phyloP scores from a whole-genome alignment of 2,113 vertebrate species.

The Rhinolophus sinicus region DNA sequence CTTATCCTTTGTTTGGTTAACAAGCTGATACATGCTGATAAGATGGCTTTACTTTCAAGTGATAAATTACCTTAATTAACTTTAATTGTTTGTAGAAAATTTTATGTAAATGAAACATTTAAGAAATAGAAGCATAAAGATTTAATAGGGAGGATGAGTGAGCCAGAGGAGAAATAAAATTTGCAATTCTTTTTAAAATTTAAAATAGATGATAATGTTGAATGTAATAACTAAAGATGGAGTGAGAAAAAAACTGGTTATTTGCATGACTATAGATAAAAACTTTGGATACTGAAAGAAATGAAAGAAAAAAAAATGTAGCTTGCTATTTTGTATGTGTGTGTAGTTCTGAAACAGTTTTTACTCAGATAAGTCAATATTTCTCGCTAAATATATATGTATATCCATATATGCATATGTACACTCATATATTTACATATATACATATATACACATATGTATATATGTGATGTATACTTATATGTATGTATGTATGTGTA shows the following conservation, averaged over 20 bases:
- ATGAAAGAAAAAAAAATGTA: conserved; percentile 33
- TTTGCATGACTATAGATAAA: neutral
- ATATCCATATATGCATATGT: too few relatives aligned
- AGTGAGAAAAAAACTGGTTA: neutral
- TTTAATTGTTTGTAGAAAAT: conserved; percentile 80
- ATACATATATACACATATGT: too few relatives aligned
- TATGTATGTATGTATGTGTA: too few relatives aligned
- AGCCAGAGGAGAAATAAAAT: neutral
- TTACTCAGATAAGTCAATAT: neutral
- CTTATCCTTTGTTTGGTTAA: conserved; percentile 80
- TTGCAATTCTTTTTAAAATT: conserved; percentile 14
- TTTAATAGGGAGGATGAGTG: neutral
- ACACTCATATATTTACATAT: too few relatives aligned
- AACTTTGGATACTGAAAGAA: neutral
- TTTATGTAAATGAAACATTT: conserved; percentile 73
- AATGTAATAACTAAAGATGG: neutral
- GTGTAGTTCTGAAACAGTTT: neutral
- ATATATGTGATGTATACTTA: too few relatives aligned
- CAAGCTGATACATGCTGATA: conserved; percentile 83
- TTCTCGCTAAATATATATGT: neutral
- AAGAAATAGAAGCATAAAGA: conserved; percentile 60
- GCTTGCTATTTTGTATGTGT: neutral
- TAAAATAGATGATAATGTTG: conserved; percentile 18
- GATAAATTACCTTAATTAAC: conserved; percentile 87
- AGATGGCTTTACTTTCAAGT: conserved; percentile 75